Conservation (phyloP, 2,888 invertebrate species). For the Timandra comae region DNA sequence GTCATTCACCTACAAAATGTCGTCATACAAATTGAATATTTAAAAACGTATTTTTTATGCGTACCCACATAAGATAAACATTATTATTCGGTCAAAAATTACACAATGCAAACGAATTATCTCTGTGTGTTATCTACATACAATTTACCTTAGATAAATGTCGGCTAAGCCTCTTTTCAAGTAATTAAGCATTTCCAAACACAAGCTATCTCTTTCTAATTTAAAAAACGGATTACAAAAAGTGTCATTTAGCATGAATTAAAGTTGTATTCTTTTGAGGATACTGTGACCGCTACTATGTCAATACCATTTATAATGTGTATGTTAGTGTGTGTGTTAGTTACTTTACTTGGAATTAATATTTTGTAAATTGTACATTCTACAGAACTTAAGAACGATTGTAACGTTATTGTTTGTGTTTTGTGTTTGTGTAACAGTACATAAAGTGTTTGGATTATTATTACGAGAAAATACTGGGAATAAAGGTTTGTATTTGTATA, state of each 20-base stretch:
- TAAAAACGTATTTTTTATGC: not conserved
- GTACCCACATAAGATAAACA: conserved; percentile 6
- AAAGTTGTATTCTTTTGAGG: conserved; percentile 31
- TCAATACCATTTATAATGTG: conserved; percentile 29
- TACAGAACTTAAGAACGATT: conserved; percentile 12
- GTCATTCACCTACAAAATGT: no score
- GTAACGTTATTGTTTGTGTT: conserved; percentile 15
- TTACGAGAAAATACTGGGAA: no score
- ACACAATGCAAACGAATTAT: conserved; percentile 31
- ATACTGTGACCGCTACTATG: conserved; percentile 34
- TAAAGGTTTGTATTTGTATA: no score
- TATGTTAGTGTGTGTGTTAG: conserved; percentile 15
- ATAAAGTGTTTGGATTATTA: no score
- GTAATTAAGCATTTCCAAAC: conserved; percentile 29
- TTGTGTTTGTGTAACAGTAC: conserved; percentile 1
- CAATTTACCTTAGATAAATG: conserved; percentile 35
- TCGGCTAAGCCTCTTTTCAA: conserved; percentile 27
- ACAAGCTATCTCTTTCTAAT: conserved; percentile 33
- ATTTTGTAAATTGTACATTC: conserved; percentile 8
- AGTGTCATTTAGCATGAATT: conserved; percentile 42
- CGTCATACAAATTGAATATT: no score
- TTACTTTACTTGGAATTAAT: conserved; percentile 21
- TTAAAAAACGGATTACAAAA: conserved; percentile 37
- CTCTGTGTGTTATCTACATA: conserved; percentile 29
- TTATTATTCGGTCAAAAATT: conserved; percentile 17